Evolutionary conservation across 2,113 vertebrate species (phyloP).

Genomic region (Poeciliopsis retropinna): DNA sequence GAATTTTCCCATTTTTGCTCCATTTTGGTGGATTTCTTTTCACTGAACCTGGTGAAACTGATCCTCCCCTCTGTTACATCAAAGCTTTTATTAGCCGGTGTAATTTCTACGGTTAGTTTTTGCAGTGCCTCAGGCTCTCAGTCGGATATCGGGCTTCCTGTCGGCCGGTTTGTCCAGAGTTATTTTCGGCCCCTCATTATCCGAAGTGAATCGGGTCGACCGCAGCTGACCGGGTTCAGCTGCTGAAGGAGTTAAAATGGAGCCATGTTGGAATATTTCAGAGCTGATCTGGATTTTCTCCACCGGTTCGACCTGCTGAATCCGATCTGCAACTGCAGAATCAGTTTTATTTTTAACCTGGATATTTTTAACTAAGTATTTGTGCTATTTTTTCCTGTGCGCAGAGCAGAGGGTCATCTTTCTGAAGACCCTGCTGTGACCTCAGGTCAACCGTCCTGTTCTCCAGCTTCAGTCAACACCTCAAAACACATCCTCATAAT

Average conservation of each 20-base stretch:
- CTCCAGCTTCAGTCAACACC: neutral
- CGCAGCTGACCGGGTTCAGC: neutral
- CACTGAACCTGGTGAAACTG: neutral
- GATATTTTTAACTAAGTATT: constrained; percentile 69
- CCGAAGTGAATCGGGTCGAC: neutral
- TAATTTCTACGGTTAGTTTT: neutral
- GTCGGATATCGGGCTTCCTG: neutral
- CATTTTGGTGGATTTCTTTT: neutral
- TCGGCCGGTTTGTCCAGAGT: neutral
- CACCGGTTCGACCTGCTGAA: neutral
- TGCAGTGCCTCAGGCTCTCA: neutral
- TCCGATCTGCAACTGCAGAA: constrained; percentile 30
- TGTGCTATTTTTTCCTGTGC: constrained; percentile 63
- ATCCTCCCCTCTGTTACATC: neutral
- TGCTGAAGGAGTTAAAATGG: neutral
- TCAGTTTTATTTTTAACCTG: constrained; percentile 57
- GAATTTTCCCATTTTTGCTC: neutral
- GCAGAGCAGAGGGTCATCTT: constrained; percentile 42
- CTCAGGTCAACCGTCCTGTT: neutral
- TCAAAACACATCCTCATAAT: neutral
- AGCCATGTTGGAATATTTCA: neutral
- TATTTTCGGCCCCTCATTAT: neutral
- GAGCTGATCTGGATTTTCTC: neutral
- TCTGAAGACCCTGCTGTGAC: constrained; percentile 25
- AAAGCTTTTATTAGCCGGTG: neutral